A percentile compares a stretch with the other conserved stretches of the same genome.
Evolutionary conservation across 2,888 invertebrate genomes (phyloP).

Genomic region (Protonemura montana): DNA sequence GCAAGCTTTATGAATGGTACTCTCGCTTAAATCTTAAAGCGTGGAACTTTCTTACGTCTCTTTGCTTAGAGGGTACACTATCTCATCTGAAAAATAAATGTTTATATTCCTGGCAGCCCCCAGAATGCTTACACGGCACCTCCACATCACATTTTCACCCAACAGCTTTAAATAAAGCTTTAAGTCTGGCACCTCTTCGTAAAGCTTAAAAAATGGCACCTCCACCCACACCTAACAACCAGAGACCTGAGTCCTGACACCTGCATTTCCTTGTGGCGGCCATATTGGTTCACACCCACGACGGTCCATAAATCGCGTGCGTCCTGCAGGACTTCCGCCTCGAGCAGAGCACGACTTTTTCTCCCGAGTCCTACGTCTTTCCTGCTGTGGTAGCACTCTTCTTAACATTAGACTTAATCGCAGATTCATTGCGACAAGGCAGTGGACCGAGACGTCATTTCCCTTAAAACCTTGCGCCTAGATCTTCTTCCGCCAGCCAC

Average conservation of each 20-base stretch:
- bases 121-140: not conserved
- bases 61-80: too few relatives aligned
- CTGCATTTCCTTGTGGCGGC: not conserved
- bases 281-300: not conserved
- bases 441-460: slow-evolving; percentile 38
- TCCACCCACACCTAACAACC: not conserved
- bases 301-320: not conserved
- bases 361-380: not conserved
- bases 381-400: slow-evolving; percentile 35
- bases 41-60: too few relatives aligned
- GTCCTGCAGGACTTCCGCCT: not conserved
- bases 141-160: not conserved
- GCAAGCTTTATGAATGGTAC: too few relatives aligned
- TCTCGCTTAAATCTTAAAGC: too few relatives aligned
- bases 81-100: too few relatives aligned
- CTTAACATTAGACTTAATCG: slow-evolving; percentile 38
- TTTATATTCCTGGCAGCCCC: too few relatives aligned
- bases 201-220: too few relatives aligned
- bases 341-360: not conserved
- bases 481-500: not conserved
- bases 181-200: too few relatives aligned
- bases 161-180: not conserved
- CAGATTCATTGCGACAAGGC: slow-evolving; percentile 41
- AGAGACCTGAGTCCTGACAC: too few relatives aligned
- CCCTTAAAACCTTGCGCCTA: slow-evolving; percentile 26